Evolutionary conservation across 2,888 invertebrate species (phyloP).

Genomic region (Callyntrura guangdongensis): DNA sequence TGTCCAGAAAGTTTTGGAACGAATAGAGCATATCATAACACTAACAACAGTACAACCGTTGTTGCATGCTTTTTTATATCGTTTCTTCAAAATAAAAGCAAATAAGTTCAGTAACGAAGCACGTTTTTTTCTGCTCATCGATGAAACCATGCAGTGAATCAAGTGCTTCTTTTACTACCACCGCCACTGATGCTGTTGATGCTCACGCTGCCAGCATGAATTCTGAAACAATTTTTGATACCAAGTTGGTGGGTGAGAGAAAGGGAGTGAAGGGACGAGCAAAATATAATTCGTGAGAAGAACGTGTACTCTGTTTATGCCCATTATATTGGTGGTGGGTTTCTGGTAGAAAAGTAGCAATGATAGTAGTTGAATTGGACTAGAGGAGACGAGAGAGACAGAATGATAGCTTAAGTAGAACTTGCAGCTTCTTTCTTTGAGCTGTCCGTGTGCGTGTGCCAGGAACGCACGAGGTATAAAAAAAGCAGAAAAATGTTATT

Average conservation of each 20-base stretch:
- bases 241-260: neutral
- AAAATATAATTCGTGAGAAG: too few species aligned
- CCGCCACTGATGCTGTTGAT: neutral
- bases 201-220: neutral
- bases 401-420: too few species aligned
- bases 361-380: too few species aligned
- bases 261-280: neutral
- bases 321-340: too few species aligned
- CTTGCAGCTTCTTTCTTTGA: too few species aligned
- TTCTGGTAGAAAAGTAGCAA: too few species aligned
- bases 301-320: too few species aligned
- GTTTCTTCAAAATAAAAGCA: conserved; percentile 3
- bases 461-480: too few species aligned
- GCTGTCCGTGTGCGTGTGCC: too few species aligned
- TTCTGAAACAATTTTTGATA: conserved; percentile 2
- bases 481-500: too few species aligned
- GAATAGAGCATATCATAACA: conserved; percentile 4
- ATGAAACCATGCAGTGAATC: neutral
- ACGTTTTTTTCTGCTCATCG: conserved; percentile 26
- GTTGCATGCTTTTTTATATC: conserved; percentile 3
- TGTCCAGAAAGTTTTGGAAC: conserved; percentile 19
- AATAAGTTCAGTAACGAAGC: conserved; percentile 5
- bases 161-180: neutral
- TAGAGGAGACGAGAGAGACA: too few species aligned
- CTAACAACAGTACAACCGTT: neutral